A percentile compares a stretch with the other conserved stretches of the same genome.
phyloP scores from a whole-genome alignment of 2,888 invertebrate species.

The Tineola bisselliella region DNA sequence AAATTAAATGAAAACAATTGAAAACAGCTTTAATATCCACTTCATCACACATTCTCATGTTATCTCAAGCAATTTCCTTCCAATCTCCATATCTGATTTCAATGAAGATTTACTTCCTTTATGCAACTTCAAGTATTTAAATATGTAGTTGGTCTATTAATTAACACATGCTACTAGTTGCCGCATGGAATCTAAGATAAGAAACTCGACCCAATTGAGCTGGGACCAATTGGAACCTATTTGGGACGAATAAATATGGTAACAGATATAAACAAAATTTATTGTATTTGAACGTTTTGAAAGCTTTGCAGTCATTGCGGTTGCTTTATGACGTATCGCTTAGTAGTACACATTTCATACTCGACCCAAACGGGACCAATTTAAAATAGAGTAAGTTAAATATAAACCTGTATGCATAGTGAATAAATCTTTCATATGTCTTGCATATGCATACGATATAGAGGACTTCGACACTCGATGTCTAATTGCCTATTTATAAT shows the following conservation, averaged over 20 bases:
- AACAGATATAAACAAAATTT: too few species aligned
- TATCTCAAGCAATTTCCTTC: slow-evolving; percentile 3
- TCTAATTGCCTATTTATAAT: slow-evolving; percentile 8
- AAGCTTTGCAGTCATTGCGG: too few species aligned
- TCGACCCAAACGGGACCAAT: neutral
- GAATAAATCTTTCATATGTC: neutral
- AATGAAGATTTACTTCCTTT: slow-evolving; percentile 10
- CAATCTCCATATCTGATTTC: slow-evolving; percentile 4
- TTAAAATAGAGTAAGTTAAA: neutral
- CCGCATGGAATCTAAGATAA: neutral
- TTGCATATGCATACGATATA: neutral
- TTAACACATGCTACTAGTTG: slow-evolving; percentile 39
- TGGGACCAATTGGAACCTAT: neutral
- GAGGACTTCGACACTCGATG: neutral
- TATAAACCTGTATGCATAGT: neutral
- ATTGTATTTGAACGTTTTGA: too few species aligned
- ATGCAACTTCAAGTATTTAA: slow-evolving; percentile 4
- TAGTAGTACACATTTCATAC: too few species aligned
- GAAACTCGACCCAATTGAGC: neutral
- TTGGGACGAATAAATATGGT: neutral
- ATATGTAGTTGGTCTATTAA: slow-evolving; percentile 32
- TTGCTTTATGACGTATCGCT: too few species aligned
- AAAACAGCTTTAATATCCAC: neutral
- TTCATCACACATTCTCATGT: neutral
- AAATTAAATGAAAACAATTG: neutral